Evolutionary conservation across 2,888 invertebrate genomes (phyloP), one percentile per base, ranked within the genome.

Genomic region (Alsophila aescularia): DNA sequence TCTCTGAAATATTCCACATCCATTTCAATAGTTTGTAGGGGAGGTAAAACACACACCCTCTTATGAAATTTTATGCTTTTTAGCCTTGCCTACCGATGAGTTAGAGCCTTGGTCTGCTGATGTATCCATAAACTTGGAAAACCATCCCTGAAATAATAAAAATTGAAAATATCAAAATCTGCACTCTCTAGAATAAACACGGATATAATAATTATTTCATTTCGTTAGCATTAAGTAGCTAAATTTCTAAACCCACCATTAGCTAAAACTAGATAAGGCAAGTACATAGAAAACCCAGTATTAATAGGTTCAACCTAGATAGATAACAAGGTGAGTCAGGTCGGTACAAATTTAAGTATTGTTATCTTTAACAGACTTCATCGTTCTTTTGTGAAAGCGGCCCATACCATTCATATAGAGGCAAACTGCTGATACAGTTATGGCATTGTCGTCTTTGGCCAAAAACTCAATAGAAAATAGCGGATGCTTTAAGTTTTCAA

Each of bases 271-370:
- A 35, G 29, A 40, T 36, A 52, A 53, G 27, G 53, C 32, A 50
- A 52, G 53, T 51, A 15, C 42, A 16, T 53, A 39, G 27, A 50
- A 41, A 62, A 44, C 47, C 42, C 48, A 27, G 16, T 29, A 34
- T 21, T 15, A 47, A 52, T 49, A 51, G 39, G 36, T 49, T 53
- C 43, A 62, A 14, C 31, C 60, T 57, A 53, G 29, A 60, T 55
- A 65, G 60, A 65, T 65, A 62, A 58, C 34, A 29, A 18, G 34
- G 44, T 60, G 58, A 58, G 35, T 62, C 53, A 60, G 15, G 13
- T 34, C 3, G 34, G 13, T 29, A 16, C 21, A 42, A 35, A 16
- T 16, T 9, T 40, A 35, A 7, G 27, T 42, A 50, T 37, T 47
- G 36, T 39, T 48, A 53, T 54, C 37, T 42, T 18, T 10, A 14